A percentile compares a stretch with the other conserved stretches of the same genome.
Conservation (phyloP, 1,140 invertebrate genomes). For the Aphelenchoides fujianensis region DNA sequence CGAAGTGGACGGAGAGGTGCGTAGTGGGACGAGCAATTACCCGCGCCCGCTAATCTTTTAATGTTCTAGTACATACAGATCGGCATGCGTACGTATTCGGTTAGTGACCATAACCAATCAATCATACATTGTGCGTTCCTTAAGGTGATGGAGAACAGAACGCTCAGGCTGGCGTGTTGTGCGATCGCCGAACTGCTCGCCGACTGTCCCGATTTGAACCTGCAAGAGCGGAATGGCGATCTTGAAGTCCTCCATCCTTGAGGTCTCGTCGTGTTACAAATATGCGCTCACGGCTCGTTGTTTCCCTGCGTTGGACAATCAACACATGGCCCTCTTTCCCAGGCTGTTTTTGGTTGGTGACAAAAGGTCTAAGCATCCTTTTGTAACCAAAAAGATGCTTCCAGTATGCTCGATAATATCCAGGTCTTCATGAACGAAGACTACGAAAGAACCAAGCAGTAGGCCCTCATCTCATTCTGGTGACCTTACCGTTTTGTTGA, state of each 20-base stretch:
- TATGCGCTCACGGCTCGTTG: not conserved
- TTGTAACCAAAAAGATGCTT: too few relatives aligned
- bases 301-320: constrained; percentile 2
- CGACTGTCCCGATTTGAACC: not conserved
- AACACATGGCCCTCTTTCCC: constrained; percentile 19
- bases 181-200: constrained; percentile 14
- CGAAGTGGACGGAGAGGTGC: not conserved
- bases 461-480: too few relatives aligned
- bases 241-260: constrained; percentile 1
- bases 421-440: constrained; percentile 14
- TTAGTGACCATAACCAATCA: too few relatives aligned
- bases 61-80: constrained; percentile 13
- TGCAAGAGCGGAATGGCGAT: not conserved
- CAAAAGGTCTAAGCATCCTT: too few relatives aligned
- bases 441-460: constrained; percentile 15
- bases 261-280: constrained; percentile 10
- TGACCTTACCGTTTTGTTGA: too few relatives aligned
- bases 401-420: too few relatives aligned
- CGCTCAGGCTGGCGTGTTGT: constrained; percentile 1
- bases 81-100: constrained; percentile 10
- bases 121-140: too few relatives aligned
- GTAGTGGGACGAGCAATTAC: not conserved
- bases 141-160: constrained; percentile 20
- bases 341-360: not conserved
- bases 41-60: too few relatives aligned